Conservation (phyloP, 2,888 invertebrate species). For the Pelosia muscerda region DNA sequence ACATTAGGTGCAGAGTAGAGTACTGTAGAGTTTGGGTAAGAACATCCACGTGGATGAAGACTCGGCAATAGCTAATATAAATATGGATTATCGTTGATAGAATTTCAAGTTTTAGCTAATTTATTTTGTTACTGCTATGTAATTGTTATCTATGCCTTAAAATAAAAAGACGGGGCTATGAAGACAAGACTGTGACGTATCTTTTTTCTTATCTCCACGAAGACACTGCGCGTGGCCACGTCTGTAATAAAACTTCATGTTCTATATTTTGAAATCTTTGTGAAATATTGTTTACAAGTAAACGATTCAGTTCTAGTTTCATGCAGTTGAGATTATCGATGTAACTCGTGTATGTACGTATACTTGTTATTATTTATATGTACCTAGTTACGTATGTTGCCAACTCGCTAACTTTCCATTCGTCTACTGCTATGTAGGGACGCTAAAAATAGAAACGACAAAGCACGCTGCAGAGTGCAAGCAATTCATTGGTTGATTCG, state of each 20-base stretch:
- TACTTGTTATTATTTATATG: constrained; percentile 29
- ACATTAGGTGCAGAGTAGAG: too few relatives aligned
- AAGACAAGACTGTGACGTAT: constrained; percentile 8
- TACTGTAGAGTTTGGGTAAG: too few relatives aligned
- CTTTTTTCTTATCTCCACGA: constrained; percentile 19
- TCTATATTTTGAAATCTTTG: constrained; percentile 17
- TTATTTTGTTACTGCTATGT: neutral
- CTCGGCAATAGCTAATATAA: neutral
- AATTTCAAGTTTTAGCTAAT: neutral
- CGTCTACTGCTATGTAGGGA: constrained; percentile 68
- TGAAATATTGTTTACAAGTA: constrained; percentile 17
- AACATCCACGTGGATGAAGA: too few relatives aligned
- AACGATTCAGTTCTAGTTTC: constrained; percentile 8
- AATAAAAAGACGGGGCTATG: neutral
- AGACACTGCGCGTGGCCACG: constrained; percentile 7
- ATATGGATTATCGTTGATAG: neutral
- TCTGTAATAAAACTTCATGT: constrained; percentile 12
- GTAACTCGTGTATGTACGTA: constrained; percentile 19
- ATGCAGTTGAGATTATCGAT: constrained; percentile 31
- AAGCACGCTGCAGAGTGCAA: constrained; percentile 70
- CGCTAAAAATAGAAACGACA: constrained; percentile 79
- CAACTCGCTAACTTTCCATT: constrained; percentile 83
- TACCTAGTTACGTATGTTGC: constrained; percentile 65
- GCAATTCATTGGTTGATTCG: constrained; percentile 67
- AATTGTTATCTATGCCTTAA: neutral